Base-by-base conservation (phyloP, 2,888 invertebrate genomes). In the Eupithecia abbreviata region DNA sequence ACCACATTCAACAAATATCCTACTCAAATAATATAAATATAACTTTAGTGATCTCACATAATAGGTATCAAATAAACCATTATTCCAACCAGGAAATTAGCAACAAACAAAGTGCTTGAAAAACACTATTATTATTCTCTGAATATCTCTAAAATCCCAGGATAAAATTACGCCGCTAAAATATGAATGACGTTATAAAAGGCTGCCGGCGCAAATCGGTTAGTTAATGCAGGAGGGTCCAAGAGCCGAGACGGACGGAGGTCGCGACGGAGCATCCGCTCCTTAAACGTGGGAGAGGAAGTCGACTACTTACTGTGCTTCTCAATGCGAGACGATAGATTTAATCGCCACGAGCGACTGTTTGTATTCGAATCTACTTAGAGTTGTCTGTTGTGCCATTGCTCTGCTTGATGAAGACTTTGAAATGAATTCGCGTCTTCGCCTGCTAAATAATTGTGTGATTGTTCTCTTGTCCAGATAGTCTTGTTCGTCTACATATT, bases 301-400 rank as follows among this genome's bases (percentile, higher is more conserved):
- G 93, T 90, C 89, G 88, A 87, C 89, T 92, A 93, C 93, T 93
- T 93, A 94, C 92, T 92, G 94, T 94, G 93, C 92, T 94, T 93
- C 88, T 91, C 92, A 93, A 92, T 92, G 92, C 94, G 94, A 93
- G 93, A 93, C 94, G 92, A 87, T 84, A 88, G 86, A 88, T 88
- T 85, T 84, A 87, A 88, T 88, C 88, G 85, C 85, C 72, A 86
- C 83, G 84, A 86, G 85, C 85, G 84, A 84, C 85, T 58, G 85
- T 87, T 89, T 85, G 77, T 76, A 76, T 76, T 74, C 66, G 66
- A 41, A 66, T 41, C 41, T 65, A 66, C 15, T 15, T 42, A 42
- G 4, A 66, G 55, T 30, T 30, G 9, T 12, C 47, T 47, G 9
- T 71, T 51, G 76, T 71, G 42, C 73, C 66, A 55, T 67, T 45